Evolutionary conservation across 2,797 vertebrate genomes (phyloP).

Genomic region (Sphaeramia orbicularis): DNA sequence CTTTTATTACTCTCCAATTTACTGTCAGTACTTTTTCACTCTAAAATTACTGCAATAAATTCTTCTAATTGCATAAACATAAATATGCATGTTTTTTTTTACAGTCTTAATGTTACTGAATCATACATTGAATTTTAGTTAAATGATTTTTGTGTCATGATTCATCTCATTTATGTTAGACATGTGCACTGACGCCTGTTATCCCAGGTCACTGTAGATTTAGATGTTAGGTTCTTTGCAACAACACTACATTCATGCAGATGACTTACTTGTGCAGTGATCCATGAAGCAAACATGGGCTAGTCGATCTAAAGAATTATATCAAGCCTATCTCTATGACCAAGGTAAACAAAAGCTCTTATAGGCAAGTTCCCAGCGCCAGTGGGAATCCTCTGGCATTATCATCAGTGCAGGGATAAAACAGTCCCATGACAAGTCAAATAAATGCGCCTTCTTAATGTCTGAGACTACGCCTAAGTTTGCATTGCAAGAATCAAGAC

Average conservation of each 20-base stretch:
- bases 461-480: slow-evolving; percentile 76
- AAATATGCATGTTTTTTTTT: background rate
- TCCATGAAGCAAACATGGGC: slow-evolving; percentile 55
- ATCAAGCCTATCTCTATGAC: slow-evolving; percentile 26
- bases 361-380: slow-evolving; percentile 31
- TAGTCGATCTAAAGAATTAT: slow-evolving; percentile 23
- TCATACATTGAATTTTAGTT: background rate
- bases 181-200: slow-evolving; percentile 7
- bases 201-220: background rate
- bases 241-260: slow-evolving; percentile 2
- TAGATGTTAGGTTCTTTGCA: slow-evolving; percentile 9
- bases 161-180: background rate
- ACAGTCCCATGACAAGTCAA: slow-evolving; percentile 74
- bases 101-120: background rate
- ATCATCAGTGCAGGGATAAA: slow-evolving; percentile 33
- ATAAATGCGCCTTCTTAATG: slow-evolving; percentile 53
- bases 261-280: background rate
- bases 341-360: slow-evolving; percentile 65
- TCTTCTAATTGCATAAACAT: background rate
- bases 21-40: background rate
- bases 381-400: slow-evolving; percentile 14
- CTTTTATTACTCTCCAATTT: background rate
- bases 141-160: slow-evolving; percentile 15
- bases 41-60: background rate
- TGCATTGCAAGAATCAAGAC: slow-evolving; percentile 53